Evolutionary conservation across 2,113 vertebrate species (phyloP), one percentile per base, ranked within the genome.

Genomic region (Bos javanicus): DNA sequence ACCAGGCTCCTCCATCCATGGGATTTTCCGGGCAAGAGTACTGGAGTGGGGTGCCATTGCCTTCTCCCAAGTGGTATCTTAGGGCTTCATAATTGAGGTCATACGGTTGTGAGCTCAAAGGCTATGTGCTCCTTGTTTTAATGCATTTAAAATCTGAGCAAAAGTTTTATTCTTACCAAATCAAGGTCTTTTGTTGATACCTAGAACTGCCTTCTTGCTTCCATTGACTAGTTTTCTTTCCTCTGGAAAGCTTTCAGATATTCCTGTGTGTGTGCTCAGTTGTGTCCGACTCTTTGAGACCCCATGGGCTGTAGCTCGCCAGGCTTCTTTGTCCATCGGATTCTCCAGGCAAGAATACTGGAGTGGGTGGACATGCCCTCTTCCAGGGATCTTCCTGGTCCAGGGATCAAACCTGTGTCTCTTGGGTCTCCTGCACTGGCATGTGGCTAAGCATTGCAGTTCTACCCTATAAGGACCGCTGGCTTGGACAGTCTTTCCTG

Each of bases 141-240:
- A 67, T 60, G 3, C 64, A 16, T 94, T 95, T 94, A 96, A 93
- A 48, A 57, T 90, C 28, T 60, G 26, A 86, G 26, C 19, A 46
- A 67, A 56, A 46, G 5, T 76, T 95, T 92, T 95, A 46, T 50
- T 95, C 25, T 95, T 64, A 48, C 6, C 50, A 11, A 89, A 96
- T 67, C 50, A 88, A 5, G 7, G 91, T 87, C 11, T 84, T 95
- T 93, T 46, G 74, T 60, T 88, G 62, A 14, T 90, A 84, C 28
- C 56, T 52, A 13, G 30, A 80, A 85, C 26, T 74, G 5, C 21
- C 56, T 88, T 50, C 36, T 83, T 88, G 28, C 33, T 94, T 97
- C 93, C 30, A 64, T 3, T 94, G 60, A 7, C 36, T 6, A 74
- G 64, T 59, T 88, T 39, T 16, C 13, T 92, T 80, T 94, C 48